Percentiles rank a stretch among this genome's conserved stretches.
phyloP scores from a whole-genome alignment of 2,888 invertebrate species.

The Dryobotodes eremita region DNA sequence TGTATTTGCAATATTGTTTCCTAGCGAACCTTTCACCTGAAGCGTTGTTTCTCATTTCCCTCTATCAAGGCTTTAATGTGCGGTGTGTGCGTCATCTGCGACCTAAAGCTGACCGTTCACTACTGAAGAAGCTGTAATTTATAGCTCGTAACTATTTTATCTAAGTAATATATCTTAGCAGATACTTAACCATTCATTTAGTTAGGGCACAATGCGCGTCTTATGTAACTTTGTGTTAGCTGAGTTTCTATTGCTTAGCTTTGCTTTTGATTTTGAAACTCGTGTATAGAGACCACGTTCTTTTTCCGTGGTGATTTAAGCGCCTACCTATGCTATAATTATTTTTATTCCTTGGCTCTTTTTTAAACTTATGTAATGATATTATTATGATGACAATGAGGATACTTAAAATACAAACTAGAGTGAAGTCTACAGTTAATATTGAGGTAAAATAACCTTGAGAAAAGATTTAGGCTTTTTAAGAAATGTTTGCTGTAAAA shows the following conservation, averaged over 20 bases:
- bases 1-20: slow-evolving; percentile 65
- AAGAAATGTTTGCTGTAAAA: neutral
- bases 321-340: too few relatives aligned
- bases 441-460: neutral
- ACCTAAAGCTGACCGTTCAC: slow-evolving; percentile 47
- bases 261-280: neutral
- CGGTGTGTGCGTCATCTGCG: slow-evolving; percentile 61
- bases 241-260: neutral
- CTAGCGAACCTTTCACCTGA: slow-evolving; percentile 69
- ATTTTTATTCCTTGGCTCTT: neutral
- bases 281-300: neutral
- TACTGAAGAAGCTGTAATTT: slow-evolving; percentile 34
- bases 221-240: neutral
- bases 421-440: neutral
- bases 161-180: slow-evolving; percentile 18
- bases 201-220: neutral
- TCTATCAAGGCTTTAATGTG: slow-evolving; percentile 57
- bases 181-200: slow-evolving; percentile 21
- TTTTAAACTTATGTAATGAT: neutral
- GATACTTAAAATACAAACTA: too few relatives aligned
- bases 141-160: slow-evolving; percentile 42
- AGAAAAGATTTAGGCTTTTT: neutral
- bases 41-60: slow-evolving; percentile 65
- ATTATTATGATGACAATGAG: neutral
- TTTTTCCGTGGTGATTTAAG: neutral